A percentile compares a stretch with the other conserved stretches of the same genome.
Evolutionary conservation across 2,113 vertebrate genomes (phyloP).

Genomic region (Python bivittatus): DNA sequence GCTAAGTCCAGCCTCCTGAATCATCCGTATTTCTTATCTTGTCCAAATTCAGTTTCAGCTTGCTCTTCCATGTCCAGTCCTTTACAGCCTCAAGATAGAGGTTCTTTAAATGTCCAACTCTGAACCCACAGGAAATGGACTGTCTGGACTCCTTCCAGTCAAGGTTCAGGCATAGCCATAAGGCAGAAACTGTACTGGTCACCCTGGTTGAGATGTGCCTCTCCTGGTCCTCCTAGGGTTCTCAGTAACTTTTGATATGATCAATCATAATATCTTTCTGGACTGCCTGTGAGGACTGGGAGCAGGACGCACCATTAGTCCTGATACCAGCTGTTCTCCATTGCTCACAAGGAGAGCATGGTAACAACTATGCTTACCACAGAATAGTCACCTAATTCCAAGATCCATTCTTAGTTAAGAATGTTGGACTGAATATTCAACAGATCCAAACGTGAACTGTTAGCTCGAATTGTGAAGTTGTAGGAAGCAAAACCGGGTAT

Average conservation of each 20-base stretch:
- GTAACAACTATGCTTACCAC: not conserved
- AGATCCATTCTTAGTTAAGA: not conserved
- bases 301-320: not conserved
- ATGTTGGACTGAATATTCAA: not conserved
- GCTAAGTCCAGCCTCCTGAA: not conserved
- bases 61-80: not conserved
- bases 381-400: not conserved
- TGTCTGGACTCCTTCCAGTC: not conserved
- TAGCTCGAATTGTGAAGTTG: not conserved
- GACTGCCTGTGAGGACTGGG: not conserved
- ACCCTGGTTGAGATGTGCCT: not conserved
- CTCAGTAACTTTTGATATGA: not conserved
- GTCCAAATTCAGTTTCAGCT: not conserved
- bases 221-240: not conserved
- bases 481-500: not conserved
- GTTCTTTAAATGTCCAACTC: not conserved
- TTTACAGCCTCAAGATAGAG: not conserved
- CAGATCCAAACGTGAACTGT: not conserved
- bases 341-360: not conserved
- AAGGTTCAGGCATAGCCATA: not conserved
- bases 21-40: not conserved
- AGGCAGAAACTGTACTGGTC: not conserved
- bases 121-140: not conserved
- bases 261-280: not conserved
- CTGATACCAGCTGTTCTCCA: not conserved